Conservation (phyloP, 2,113 vertebrate genomes). For the Bothrops jararaca region DNA sequence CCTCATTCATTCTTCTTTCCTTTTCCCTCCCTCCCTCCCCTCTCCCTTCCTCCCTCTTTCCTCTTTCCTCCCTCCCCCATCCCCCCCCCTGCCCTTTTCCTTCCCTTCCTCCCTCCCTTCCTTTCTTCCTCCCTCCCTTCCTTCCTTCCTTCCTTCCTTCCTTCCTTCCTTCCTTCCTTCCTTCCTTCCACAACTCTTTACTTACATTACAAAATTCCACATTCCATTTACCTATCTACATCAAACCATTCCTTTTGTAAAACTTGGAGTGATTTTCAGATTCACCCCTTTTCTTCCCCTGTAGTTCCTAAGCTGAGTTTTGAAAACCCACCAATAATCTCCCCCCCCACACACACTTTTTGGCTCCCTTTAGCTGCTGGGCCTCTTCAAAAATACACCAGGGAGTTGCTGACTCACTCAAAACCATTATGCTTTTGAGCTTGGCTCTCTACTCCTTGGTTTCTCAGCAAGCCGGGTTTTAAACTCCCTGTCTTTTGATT, state of each 20-base stretch:
- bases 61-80: too few relatives aligned
- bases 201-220: too few relatives aligned
- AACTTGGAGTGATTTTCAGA: neutral
- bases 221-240: neutral
- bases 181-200: neutral
- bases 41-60: too few relatives aligned
- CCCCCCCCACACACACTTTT: too few relatives aligned
- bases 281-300: neutral
- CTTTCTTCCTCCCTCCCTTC: rapidly evolving
- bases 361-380: neutral
- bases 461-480: neutral
- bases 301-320: neutral
- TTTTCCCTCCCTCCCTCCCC: too few relatives aligned
- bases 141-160: too few relatives aligned
- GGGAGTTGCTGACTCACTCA: neutral
- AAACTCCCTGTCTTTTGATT: neutral
- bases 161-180: too few relatives aligned
- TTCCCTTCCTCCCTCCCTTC: too few relatives aligned
- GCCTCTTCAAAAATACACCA: neutral
- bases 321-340: too few relatives aligned
- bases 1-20: too few relatives aligned
- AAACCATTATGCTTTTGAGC: neutral
- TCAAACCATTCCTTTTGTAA: neutral
- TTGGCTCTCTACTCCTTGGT: neutral
- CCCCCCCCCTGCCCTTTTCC: rapidly evolving